Base-by-base conservation (phyloP, 1,140 invertebrate genomes). In the Ceratitis capitata region DNA sequence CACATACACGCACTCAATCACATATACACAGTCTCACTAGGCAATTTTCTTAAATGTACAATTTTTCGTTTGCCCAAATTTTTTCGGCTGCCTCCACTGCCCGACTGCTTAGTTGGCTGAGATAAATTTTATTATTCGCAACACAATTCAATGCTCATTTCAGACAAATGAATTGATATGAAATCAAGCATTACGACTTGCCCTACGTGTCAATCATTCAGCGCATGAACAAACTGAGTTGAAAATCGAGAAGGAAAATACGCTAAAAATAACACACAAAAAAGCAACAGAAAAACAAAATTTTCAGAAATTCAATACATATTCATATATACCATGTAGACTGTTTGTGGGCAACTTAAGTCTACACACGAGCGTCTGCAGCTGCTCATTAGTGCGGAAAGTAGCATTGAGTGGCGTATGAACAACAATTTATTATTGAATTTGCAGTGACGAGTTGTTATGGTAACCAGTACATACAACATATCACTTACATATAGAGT, bases 161-260 rank as follows among this genome's bases (percentile, higher is more conserved):
- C 29, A 74, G 64, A 45, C 19, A 78, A 78, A 78, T 19, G 69
- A 78, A 45, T 19, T 45, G 19, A 78, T 78, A 32, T 78, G 39
- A 78, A 78, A 78, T 78, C 69, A 78, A 45, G 69, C 69, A 26
- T 78, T 45, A 78, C 69, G n/a, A 78, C n/a, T 19, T 39, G 35
- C 23, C 9, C 12, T 45, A 45, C 69, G 69, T 78, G 69, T 78
- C 69, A 78, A 78, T 42, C 69, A 78, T 42, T n/a, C 42, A 26
- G 39, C 19, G 19, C 3, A 45, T 35, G 35, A 78, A 12, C 35
- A 16, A 74, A 35, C 23, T 7, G 32, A 74, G 26, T 61, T 6
- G 19, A 2, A 61, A 61, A 29, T 53, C 51, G 1, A 16, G 51
- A 12, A 53, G n/a, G 51, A 47, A 47, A 53, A 29, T 69, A 32